Base-by-base conservation (phyloP, 37 sponge, comb jelly and placozoan species). In the Geodia barretti region DNA sequence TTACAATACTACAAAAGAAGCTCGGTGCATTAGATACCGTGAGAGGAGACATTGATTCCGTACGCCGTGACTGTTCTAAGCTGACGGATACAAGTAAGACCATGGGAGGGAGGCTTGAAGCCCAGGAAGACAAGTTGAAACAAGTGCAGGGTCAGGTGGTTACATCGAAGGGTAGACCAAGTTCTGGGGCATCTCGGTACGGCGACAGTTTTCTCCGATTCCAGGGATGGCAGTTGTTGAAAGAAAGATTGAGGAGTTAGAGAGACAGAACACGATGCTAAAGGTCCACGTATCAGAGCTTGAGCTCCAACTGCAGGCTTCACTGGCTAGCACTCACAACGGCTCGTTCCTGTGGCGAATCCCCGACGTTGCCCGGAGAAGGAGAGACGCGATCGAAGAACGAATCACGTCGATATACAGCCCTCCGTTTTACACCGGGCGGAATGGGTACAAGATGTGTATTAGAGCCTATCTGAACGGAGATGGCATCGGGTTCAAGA, bases 361-460 rank as follows among this genome's bases (percentile, higher is more conserved):
- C 43, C 90, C 95, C 14, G 95, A 91, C 60, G 79, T 94, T 26
- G 14, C 36, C 25, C 73, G 86, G 30, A 79, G 95, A 75, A 79
- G 63, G 39, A 62, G 89, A 68, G 95, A 94, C 63, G 95, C 95
- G 9, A 78, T 80, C 20, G 79, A 83, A 2, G 92, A 86, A 26
- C 38, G 84, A 23, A 81, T 90, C 19, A 90, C 88, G 28, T 88
- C 92, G 5, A 88, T 94, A 30, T 94, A 94, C 66, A 87, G 88
- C 76, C 95, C 92, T 17, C 92, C 93, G 0, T 93, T 88, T 72
- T 93, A 93, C 70, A 93, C 90, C 0, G 90, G 87, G 34, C 63
- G 85, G 26, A 90, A 87, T 77, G 95, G 95, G 14, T 94, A 94
- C 82, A 94, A 94, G 79, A 91, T 94, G 95, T 94, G 95, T 60